Evolutionary conservation across 2,888 invertebrate species (phyloP).

Genomic region (Choristoneura rosaceana): DNA sequence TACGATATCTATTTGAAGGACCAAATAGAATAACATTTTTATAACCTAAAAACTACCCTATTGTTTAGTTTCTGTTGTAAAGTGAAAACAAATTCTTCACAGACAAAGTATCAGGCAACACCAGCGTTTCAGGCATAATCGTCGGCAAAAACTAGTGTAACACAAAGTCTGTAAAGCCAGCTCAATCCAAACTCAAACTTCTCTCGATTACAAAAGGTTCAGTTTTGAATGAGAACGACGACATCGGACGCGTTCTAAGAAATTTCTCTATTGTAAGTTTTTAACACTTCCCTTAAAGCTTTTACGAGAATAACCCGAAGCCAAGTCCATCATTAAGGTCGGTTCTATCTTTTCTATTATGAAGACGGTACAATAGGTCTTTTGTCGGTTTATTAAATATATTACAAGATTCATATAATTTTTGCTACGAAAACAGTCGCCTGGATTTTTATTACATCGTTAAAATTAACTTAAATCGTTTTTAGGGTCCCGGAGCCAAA

Average conservation of each 20-base stretch:
- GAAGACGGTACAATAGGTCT: background rate
- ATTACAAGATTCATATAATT: background rate
- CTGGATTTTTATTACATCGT: background rate
- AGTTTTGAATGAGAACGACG: background rate
- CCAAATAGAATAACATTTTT: too few relatives aligned
- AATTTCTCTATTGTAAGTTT: slow-evolving; percentile 8
- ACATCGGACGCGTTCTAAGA: background rate
- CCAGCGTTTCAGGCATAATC: background rate
- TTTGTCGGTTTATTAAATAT: slow-evolving; percentile 2
- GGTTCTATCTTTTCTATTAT: slow-evolving; percentile 5
- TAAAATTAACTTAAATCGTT: background rate
- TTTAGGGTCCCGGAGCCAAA: too few relatives aligned
- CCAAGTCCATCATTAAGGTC: slow-evolving; percentile 2
- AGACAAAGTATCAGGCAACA: too few relatives aligned
- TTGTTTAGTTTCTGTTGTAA: too few relatives aligned
- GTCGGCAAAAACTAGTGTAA: background rate
- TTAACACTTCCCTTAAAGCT: slow-evolving; percentile 10
- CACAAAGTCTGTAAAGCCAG: background rate
- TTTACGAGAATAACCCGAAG: slow-evolving; percentile 6
- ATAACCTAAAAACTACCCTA: too few relatives aligned
- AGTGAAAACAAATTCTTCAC: too few relatives aligned
- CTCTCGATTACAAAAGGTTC: background rate
- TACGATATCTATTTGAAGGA: too few relatives aligned
- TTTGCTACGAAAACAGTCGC: background rate
- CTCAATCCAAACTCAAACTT: background rate